Evolutionary conservation across 2,888 invertebrate genomes (phyloP).

Genomic region (Prosopocoilus inquinatus): DNA sequence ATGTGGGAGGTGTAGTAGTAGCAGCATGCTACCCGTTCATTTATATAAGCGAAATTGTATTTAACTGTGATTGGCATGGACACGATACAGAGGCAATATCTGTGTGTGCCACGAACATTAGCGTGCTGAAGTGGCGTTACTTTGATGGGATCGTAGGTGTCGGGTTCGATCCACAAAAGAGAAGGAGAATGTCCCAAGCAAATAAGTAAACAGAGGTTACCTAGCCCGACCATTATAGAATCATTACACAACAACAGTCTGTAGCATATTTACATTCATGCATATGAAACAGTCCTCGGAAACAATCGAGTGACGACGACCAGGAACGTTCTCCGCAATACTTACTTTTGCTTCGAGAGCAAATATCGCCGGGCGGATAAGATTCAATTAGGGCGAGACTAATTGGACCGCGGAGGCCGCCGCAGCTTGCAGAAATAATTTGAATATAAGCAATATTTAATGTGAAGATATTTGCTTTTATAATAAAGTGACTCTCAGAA

Average conservation of each 20-base stretch:
- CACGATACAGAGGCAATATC: constrained; percentile 6
- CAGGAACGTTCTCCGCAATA: neutral
- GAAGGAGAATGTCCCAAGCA: neutral
- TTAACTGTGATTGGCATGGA: constrained; percentile 5
- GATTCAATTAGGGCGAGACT: constrained; percentile 47
- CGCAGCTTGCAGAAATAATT: constrained; percentile 42
- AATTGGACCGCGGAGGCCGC: constrained; percentile 42
- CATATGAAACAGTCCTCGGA: constrained; percentile 42
- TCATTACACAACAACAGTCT: constrained; percentile 34
- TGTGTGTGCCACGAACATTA: constrained; percentile 7
- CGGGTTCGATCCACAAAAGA: neutral
- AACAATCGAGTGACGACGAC: neutral
- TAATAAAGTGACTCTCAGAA: constrained; percentile 39
- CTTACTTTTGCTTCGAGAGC: constrained; percentile 19
- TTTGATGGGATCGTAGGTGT: constrained; percentile 1
- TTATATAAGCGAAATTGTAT: too few species aligned
- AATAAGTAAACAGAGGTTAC: constrained; percentile 18
- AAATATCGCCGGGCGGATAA: constrained; percentile 38
- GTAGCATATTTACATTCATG: constrained; percentile 40
- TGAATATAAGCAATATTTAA: constrained; percentile 50
- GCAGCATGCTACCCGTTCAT: too few species aligned
- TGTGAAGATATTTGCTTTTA: constrained; percentile 46
- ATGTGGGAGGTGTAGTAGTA: too few species aligned
- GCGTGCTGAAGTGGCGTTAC: constrained; percentile 9
- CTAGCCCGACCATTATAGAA: constrained; percentile 35